These are phyloP conservation scores for Cheumatopsyche charites DNA, from an alignment of 1,140 invertebrate genomes.

Conservation along the genomic window DNA sequence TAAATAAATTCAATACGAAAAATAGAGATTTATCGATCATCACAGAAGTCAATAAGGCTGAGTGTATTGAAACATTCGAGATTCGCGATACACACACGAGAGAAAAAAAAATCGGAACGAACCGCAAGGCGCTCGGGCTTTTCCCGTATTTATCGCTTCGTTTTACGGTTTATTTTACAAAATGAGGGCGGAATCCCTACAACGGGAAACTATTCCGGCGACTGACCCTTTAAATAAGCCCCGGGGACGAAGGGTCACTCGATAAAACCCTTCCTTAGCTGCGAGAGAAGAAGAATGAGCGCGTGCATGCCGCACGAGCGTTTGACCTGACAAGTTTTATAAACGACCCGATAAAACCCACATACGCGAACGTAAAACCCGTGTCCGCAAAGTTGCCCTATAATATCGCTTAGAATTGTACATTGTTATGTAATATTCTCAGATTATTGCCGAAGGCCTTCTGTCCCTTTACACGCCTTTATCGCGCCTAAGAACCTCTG, in stretches of 20 bases:
- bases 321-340: slow-evolving; percentile 5
- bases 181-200: not conserved
- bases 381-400: too few species aligned
- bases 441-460: too few species aligned
- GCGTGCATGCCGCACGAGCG: not conserved
- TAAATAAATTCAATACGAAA: too few species aligned
- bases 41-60: not conserved
- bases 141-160: not conserved
- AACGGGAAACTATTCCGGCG: not conserved
- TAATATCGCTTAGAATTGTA: too few species aligned
- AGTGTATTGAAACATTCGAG: not conserved
- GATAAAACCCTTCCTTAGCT: not conserved
- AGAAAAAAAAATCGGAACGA: not conserved
- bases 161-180: slow-evolving; percentile 2
- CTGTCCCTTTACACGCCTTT: too few species aligned
- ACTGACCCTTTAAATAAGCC: slow-evolving; percentile 5
- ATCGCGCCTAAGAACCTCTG: too few species aligned
- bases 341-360: too few species aligned
- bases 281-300: too few species aligned
- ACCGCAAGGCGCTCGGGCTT: not conserved
- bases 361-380: too few species aligned
- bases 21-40: too few species aligned
- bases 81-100: not conserved
- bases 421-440: too few species aligned
- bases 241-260: not conserved